A percentile compares a stretch with the other conserved stretches of the same genome.
phyloP scores from a whole-genome alignment of 2,113 vertebrate genomes.

The Pomatostomus ruficeps region DNA sequence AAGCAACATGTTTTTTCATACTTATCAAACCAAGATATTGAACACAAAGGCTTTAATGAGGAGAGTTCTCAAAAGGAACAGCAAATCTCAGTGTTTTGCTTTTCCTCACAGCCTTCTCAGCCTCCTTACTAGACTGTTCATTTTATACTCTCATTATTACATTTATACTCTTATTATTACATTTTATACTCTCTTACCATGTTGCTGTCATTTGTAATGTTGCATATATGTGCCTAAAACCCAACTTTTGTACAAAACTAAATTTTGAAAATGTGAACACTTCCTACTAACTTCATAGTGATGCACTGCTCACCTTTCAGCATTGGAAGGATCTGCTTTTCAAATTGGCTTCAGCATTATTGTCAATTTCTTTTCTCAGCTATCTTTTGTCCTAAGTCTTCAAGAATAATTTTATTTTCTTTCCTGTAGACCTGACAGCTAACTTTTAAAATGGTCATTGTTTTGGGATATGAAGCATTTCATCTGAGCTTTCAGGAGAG shows the following conservation, averaged over 20 bases:
- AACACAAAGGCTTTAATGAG: not conserved
- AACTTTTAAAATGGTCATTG: not conserved
- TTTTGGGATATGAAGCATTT: not conserved
- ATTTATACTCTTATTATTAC: not conserved
- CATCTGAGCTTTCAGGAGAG: not conserved
- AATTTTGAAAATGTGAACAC: not conserved
- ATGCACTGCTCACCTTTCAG: not conserved
- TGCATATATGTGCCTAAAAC: not conserved
- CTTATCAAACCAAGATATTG: not conserved
- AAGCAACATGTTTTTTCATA: not conserved
- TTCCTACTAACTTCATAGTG: not conserved
- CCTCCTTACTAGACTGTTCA: not conserved
- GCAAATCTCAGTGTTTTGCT: not conserved
- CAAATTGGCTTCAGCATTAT: not conserved
- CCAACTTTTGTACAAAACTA: not conserved
- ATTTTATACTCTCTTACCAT: not conserved
- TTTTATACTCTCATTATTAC: not conserved
- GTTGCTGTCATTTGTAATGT: not conserved
- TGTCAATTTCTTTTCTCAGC: not conserved
- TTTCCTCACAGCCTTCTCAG: not conserved
- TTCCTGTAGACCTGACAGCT: not conserved
- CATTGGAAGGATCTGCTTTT: not conserved
- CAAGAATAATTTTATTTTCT: not conserved
- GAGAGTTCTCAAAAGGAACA: not conserved
- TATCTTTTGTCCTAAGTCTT: not conserved